Conservation (phyloP, 2,113 vertebrate species). For the Galbula dea region DNA sequence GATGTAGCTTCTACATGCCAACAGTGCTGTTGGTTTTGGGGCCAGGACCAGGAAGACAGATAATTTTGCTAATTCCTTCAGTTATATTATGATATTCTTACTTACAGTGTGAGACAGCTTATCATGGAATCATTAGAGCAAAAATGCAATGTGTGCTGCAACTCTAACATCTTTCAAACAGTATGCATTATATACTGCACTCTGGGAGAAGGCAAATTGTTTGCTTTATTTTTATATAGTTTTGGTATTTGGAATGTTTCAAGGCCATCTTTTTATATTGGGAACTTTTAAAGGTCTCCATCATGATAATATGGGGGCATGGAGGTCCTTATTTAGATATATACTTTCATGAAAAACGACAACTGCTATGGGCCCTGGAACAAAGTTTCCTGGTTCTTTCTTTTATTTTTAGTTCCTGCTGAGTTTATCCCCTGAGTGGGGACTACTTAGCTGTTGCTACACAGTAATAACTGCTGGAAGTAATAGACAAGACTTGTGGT, state of each 20-base stretch:
- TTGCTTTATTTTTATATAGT: neutral
- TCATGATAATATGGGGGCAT: neutral
- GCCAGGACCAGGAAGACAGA: neutral
- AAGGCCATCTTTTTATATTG: neutral
- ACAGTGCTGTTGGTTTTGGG: conserved; percentile 18
- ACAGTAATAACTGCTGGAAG: neutral
- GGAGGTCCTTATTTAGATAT: neutral
- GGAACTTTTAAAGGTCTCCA: neutral
- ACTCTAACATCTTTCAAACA: neutral
- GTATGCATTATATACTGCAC: neutral
- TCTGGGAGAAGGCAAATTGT: neutral
- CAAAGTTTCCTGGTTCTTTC: neutral
- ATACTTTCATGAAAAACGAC: neutral
- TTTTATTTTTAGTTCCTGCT: neutral
- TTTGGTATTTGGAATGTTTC: neutral
- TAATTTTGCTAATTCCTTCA: conserved; percentile 13
- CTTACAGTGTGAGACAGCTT: neutral
- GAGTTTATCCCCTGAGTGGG: neutral
- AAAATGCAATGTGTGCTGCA: neutral
- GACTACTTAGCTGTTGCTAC: neutral
- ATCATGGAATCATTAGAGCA: neutral
- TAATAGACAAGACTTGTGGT: neutral
- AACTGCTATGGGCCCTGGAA: neutral
- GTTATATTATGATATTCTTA: neutral
- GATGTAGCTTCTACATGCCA: conserved; percentile 42